Evolutionary conservation across 1,140 invertebrate genomes (phyloP).

Genomic region (Ptiloglossa arizonensis): DNA sequence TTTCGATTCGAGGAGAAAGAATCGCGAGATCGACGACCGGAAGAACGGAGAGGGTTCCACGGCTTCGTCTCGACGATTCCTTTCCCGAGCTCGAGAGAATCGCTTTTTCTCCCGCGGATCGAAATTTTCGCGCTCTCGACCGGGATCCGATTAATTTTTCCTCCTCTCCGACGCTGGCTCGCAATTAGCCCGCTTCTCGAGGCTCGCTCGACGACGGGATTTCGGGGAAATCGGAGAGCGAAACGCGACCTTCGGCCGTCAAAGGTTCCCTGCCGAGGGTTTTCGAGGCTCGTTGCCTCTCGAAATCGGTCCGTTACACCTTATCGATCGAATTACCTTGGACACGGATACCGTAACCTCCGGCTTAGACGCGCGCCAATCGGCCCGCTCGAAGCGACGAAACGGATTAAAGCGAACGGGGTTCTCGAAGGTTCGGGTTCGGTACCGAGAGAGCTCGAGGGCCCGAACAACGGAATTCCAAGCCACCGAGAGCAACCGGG

Average conservation of each 20-base stretch:
- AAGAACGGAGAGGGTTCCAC: too few species aligned
- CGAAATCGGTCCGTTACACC: constrained; percentile 56
- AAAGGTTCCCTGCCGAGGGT: not conserved
- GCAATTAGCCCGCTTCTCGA: not conserved
- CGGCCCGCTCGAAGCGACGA: constrained; percentile 6
- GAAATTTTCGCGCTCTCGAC: not conserved
- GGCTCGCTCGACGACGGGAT: not conserved
- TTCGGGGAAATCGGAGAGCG: not conserved
- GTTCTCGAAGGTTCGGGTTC: not conserved
- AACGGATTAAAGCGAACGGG: constrained; percentile 14
- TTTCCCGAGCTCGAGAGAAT: too few species aligned
- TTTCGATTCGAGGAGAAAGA: too few species aligned
- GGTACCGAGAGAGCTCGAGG: not conserved
- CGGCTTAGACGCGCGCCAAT: not conserved
- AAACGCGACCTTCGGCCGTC: not conserved
- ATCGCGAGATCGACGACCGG: too few species aligned
- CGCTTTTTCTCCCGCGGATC: too few species aligned
- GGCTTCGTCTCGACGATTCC: too few species aligned
- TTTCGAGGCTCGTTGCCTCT: constrained; percentile 53
- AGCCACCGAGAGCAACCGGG: too few species aligned
- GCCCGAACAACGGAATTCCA: not conserved
- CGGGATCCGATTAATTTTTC: constrained; percentile 1
- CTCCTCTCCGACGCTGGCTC: too few species aligned
- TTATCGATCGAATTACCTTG: constrained; percentile 63
- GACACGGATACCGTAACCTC: constrained; percentile 39